Conservation (phyloP, 2,888 invertebrate genomes). For the Lasiommata megera region DNA sequence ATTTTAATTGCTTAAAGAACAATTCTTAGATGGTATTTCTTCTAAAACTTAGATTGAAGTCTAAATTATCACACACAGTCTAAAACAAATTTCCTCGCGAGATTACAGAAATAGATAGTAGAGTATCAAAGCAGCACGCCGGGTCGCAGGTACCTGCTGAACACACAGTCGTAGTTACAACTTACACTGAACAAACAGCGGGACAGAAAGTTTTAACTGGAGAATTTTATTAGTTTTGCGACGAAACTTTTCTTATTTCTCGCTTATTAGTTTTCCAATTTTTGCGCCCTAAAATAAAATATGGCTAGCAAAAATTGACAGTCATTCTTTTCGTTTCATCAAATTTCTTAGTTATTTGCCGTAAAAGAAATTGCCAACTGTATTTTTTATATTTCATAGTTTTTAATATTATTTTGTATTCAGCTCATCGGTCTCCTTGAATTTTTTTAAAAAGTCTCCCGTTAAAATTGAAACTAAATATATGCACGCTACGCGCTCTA, state of each 20-base stretch:
- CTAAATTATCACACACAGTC: background rate
- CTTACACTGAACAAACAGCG: constrained; percentile 27
- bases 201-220: constrained; percentile 32
- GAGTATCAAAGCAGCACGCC: background rate
- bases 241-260: constrained; percentile 30
- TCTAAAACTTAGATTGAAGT: no score
- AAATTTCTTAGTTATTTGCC: background rate
- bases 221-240: constrained; percentile 34
- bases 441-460: no score
- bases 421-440: no score
- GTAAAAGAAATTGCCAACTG: background rate
- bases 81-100: constrained; percentile 2
- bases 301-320: constrained; percentile 18
- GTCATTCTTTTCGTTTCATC: constrained; percentile 15
- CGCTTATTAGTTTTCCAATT: constrained; percentile 29
- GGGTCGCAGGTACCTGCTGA: constrained; percentile 19
- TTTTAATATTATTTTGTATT: background rate
- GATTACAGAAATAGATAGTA: constrained; percentile 2
- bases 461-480: no score
- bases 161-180: constrained; percentile 26
- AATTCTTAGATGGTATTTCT: no score
- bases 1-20: no score
- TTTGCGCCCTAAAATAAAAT: constrained; percentile 27
- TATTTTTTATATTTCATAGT: background rate
- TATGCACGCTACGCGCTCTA: no score